Evolutionary conservation across 2,888 invertebrate genomes (phyloP), one percentile per base, ranked within the genome.

Genomic region (Apodemia mormo): DNA sequence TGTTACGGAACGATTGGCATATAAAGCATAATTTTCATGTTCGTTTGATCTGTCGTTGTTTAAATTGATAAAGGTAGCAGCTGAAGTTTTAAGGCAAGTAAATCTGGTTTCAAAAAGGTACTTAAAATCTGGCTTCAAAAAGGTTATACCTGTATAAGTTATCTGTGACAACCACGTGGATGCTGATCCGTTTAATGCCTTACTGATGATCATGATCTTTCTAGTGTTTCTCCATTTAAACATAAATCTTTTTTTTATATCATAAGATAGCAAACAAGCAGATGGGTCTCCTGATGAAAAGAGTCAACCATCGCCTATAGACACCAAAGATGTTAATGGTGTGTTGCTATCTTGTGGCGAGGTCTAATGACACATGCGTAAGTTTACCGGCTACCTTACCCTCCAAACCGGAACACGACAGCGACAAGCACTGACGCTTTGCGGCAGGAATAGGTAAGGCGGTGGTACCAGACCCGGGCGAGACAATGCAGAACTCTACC

Each of bases 121-220:
- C 1, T 65, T 65, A 40, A 65, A 65, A n/a, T 43, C 40, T 7
- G 43, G 7, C 43, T 22, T 43, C 37, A 22, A 22, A 22, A 22
- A 22, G 22, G 65, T 65, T 43, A 65, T 65, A 10, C 65, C 65
- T 40, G 65, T 43, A 65, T 65, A 65, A 22, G 43, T 22, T 43
- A 65, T 40, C 40, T 65, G 65, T 6, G 65, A 65, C 6, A 40
- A 29, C 22, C 65, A 65, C 43, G 65, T 40, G 12, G 65, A 65
- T 10, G 65, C 65, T 3, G 65, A 65, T 22, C 65, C 43, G 7
- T 43, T 65, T 10, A 65, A 22, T 9, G 65, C n/a, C 37, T 65
- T 43, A 5, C 65, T 65, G 2, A 40, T 8, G 0, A 37, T 65
- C 9, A n/a, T 22, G n/a, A 12, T n/a, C 1, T 45, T 40, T 66